Conservation (phyloP, 2,113 vertebrate genomes). For the Zosterops lateralis region DNA sequence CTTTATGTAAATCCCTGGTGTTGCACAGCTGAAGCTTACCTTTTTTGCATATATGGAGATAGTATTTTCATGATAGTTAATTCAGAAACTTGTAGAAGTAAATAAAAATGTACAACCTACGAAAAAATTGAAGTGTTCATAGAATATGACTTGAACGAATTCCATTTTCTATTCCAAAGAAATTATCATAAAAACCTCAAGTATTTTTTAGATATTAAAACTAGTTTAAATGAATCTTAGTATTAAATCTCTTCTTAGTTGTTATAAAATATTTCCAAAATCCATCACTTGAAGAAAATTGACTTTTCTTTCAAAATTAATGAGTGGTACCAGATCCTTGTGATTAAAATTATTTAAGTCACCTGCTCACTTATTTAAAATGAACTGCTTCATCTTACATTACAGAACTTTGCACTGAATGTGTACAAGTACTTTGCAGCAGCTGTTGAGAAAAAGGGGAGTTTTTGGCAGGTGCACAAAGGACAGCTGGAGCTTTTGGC, state of each 20-base stretch:
- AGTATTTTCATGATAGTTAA: background rate
- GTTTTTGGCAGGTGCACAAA: conserved; percentile 57
- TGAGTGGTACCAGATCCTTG: background rate
- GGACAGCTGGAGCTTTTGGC: conserved; percentile 65
- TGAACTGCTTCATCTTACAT: background rate
- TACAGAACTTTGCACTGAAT: background rate
- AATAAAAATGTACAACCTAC: background rate
- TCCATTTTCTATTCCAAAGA: background rate
- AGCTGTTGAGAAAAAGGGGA: conserved; percentile 41
- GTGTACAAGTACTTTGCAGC: background rate
- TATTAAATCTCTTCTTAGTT: background rate
- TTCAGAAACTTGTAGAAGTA: background rate
- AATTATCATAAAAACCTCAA: background rate
- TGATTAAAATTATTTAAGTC: background rate
- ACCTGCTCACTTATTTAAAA: background rate
- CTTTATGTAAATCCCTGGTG: background rate
- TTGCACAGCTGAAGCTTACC: background rate
- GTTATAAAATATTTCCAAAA: background rate
- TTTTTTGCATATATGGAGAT: background rate
- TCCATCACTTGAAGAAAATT: background rate
- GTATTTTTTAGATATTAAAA: background rate
- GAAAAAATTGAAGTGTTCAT: background rate
- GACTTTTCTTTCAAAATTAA: background rate
- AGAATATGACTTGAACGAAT: background rate
- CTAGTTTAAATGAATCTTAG: background rate